These are phyloP conservation scores for Leptura quadrifasciata DNA, from an alignment of 2,888 invertebrate genomes.

Conservation along the genomic window DNA sequence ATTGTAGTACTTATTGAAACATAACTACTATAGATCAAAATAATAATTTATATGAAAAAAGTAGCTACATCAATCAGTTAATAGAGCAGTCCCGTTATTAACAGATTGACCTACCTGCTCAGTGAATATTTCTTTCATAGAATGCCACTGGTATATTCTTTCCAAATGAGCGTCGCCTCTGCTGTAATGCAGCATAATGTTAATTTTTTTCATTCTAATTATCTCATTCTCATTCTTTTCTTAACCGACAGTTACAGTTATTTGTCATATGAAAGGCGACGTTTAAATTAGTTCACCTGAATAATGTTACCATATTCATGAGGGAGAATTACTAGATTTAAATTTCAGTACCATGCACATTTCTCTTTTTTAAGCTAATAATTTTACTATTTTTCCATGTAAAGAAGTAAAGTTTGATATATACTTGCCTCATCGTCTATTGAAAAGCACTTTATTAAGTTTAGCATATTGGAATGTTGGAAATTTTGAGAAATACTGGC, in stretches of 20 bases:
- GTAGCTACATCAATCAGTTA: background rate
- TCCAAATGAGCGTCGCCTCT: background rate
- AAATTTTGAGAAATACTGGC: too few relatives aligned
- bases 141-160: background rate
- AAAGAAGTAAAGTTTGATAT: too few relatives aligned
- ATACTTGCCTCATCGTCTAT: too few relatives aligned
- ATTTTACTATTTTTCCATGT: too few relatives aligned
- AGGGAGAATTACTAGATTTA: too few relatives aligned
- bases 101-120: background rate
- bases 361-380: too few relatives aligned
- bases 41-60: background rate
- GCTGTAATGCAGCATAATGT: background rate
- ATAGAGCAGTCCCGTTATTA: background rate
- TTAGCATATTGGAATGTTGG: too few relatives aligned
- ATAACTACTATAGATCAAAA: background rate
- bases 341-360: too few relatives aligned
- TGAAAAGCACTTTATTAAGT: too few relatives aligned
- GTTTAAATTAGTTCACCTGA: too few relatives aligned
- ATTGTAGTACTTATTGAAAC: background rate
- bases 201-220: background rate
- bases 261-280: too few relatives aligned
- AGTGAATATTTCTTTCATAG: background rate
- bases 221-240: background rate
- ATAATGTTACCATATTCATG: too few relatives aligned
- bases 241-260: background rate